A percentile compares a stretch with the other conserved stretches of the same genome.
phyloP scores from a whole-genome alignment of 2,888 invertebrate genomes.

The Acleris holmiana region DNA sequence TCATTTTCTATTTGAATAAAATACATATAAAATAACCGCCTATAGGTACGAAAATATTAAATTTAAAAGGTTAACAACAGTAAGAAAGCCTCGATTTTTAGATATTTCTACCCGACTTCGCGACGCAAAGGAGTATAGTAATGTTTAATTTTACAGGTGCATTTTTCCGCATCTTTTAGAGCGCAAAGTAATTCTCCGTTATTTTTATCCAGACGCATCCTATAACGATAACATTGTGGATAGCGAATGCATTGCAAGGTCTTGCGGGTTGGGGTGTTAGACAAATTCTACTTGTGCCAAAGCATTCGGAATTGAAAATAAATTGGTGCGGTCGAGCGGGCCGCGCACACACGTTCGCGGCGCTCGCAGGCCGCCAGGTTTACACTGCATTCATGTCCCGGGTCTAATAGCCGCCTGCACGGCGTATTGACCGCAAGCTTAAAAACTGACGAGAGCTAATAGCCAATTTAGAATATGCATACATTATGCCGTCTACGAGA shows the following conservation, averaged over 20 bases:
- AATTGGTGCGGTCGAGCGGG: conserved; percentile 44
- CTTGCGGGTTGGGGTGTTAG: conserved; percentile 39
- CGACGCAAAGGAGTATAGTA: too few species aligned
- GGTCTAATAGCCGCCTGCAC: conserved; percentile 30
- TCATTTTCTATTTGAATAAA: too few species aligned
- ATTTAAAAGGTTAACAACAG: too few species aligned
- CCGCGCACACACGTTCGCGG: conserved; percentile 29
- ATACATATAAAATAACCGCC: too few species aligned
- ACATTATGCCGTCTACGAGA: conserved; percentile 7
- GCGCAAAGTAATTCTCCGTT: too few species aligned
- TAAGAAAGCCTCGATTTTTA: too few species aligned
- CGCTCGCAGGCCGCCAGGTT: conserved; percentile 25
- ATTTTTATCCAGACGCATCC: neutral
- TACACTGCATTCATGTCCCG: conserved; percentile 31
- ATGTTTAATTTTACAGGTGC: too few species aligned
- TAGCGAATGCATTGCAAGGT: conserved; percentile 19
- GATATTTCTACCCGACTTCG: too few species aligned
- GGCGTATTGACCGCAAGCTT: conserved; percentile 18
- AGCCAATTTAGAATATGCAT: conserved; percentile 17
- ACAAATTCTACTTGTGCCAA: conserved; percentile 46
- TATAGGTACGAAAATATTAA: too few species aligned
- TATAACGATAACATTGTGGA: conserved; percentile 15
- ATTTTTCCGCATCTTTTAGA: too few species aligned
- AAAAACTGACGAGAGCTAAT: conserved; percentile 21
- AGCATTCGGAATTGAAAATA: conserved; percentile 46